Evolutionary conservation across 2,797 vertebrate genomes (phyloP), one percentile per base, ranked within the genome.

Genomic region (Natrix natrix): DNA sequence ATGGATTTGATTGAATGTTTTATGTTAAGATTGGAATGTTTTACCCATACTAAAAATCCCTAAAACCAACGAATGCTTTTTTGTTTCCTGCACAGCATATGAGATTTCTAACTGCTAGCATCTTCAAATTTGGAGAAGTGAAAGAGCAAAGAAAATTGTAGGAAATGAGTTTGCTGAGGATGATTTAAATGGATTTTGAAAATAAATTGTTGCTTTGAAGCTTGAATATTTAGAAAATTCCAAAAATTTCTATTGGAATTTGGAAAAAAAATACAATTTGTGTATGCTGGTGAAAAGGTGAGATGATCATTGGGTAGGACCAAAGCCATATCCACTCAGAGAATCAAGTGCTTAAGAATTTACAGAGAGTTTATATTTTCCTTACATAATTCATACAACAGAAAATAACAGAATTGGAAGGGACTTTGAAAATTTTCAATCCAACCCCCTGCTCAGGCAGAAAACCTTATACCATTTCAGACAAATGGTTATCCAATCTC

Each of bases 31-130:
- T 28, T 37, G 57, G 92, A 91, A 57, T 66, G 90, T 94, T 88
- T 2, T 14, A 5, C 20, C 26, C 28, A 8, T 54, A 37, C 59
- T 78, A 59, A 43, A 66, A 92, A 43, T 93, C 88, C 43, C 52
- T 1, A 95, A 91, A 74, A 93, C n/a, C 48, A 95, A 92, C 93
- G 92, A 69, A 37, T 91, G 6, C n/a, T 0, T 17, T 91, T 93
- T 93, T 91, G 20, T 78, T 74, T 26, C 92, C 87, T 63, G 83
- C 92, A 52, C 22, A 95, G 56, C 37, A 22, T 59, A 2, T 4
- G 43, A 95, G 10, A 93, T 86, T 54, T 89, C 1, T 3, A 1
- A 1, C 92, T 95, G 16, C 32, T 92, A 28, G 32, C 2, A 1
- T 94, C 43, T 16, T 13, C 48, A 1, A 55, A n/a, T 28, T 12